phyloP scores from a whole-genome alignment of 2,113 vertebrate species.

The Crotalus horridus region DNA sequence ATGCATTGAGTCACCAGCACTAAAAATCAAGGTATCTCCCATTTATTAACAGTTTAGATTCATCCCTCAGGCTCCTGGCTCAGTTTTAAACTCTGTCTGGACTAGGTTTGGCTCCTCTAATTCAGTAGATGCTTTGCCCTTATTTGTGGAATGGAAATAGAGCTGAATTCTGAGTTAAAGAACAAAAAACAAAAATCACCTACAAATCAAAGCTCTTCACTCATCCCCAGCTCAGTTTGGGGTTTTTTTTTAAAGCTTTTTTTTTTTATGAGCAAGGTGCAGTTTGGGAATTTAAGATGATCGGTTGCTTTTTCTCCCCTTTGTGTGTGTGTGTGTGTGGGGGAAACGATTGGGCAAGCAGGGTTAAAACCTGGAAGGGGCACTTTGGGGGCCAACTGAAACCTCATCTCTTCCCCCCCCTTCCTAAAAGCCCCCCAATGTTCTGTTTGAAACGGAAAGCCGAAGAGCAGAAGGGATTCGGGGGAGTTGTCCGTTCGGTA shows the following conservation, averaged over 20 bases:
- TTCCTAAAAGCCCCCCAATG: slow-evolving; percentile 4
- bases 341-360: background rate
- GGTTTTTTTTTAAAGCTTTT: background rate
- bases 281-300: background rate
- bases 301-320: background rate
- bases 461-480: slow-evolving; percentile 32
- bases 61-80: background rate
- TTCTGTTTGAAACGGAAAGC: slow-evolving; percentile 26
- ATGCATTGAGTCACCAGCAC: background rate
- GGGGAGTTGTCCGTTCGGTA: slow-evolving; percentile 18
- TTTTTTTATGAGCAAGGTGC: background rate
- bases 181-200: background rate
- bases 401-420: background rate
- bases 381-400: slow-evolving; percentile 41
- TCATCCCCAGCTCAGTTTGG: too few relatives aligned
- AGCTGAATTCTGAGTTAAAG: background rate
- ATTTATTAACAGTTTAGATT: background rate
- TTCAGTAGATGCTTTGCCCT: background rate
- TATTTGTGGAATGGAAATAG: background rate
- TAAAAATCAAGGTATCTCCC: background rate
- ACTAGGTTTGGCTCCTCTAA: background rate
- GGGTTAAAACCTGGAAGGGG: slow-evolving; percentile 11
- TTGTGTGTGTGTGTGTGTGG: background rate
- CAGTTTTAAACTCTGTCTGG: background rate
- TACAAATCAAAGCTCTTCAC: background rate